Evolutionary conservation across 2,888 invertebrate species (phyloP).

Genomic region (Dasysyrphus tricinctus): DNA sequence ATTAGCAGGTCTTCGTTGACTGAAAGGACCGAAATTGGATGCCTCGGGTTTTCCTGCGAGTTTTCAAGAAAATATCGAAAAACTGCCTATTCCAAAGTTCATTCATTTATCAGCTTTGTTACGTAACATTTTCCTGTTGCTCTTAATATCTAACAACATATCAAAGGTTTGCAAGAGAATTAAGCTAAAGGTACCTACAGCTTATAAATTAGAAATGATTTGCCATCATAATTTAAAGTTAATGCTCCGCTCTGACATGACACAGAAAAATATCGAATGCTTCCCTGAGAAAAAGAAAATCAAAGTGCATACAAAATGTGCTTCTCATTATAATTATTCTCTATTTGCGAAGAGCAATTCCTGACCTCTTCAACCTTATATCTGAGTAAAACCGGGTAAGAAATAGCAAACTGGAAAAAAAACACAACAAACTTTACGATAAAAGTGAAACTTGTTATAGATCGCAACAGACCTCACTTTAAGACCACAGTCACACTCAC

Average conservation of each 20-base stretch:
- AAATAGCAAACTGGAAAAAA: slow-evolving; percentile 15
- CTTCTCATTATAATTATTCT: neutral
- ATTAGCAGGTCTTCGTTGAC: too few species aligned
- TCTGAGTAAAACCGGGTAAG: slow-evolving; percentile 48
- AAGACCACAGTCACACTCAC: slow-evolving; percentile 9
- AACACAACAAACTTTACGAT: slow-evolving; percentile 42
- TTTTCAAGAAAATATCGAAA: too few species aligned
- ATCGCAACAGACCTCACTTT: slow-evolving; percentile 31
- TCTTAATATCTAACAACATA: too few species aligned
- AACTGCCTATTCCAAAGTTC: too few species aligned
- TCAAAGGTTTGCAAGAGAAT: neutral
- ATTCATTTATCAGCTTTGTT: too few species aligned
- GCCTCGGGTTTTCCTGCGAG: too few species aligned
- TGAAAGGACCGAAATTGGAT: too few species aligned
- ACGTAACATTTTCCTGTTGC: too few species aligned
- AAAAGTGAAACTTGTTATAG: slow-evolving; percentile 74
- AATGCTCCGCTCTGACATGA: neutral
- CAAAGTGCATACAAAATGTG: neutral
- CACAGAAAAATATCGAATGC: neutral
- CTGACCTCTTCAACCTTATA: slow-evolving; percentile 65
- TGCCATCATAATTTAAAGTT: neutral
- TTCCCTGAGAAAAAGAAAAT: slow-evolving; percentile 1
- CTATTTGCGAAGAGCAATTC: slow-evolving; percentile 3
- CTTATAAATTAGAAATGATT: neutral
- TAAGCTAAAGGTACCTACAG: neutral